A percentile compares a stretch with the other conserved stretches of the same genome.
phyloP scores from a whole-genome alignment of 2,113 vertebrate species.

The Callospermophilus lateralis region DNA sequence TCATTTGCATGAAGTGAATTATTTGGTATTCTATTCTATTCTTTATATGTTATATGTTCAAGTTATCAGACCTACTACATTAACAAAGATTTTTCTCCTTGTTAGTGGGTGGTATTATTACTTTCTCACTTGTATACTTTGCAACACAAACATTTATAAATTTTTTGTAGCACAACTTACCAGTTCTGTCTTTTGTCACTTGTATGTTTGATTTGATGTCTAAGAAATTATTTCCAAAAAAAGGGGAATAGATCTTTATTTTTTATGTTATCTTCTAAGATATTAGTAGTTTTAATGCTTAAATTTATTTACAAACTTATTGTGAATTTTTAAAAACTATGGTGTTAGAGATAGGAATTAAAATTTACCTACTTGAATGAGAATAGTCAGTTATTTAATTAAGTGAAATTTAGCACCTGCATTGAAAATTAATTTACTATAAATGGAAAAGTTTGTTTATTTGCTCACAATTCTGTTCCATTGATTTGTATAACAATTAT shows the following conservation, averaged over 20 bases:
- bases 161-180: background rate
- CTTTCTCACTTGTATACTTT: background rate
- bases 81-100: background rate
- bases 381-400: background rate
- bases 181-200: background rate
- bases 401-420: background rate
- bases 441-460: background rate
- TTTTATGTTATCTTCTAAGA: background rate
- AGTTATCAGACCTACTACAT: background rate
- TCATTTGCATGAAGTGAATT: background rate
- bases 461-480: background rate
- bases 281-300: background rate
- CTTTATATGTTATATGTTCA: background rate
- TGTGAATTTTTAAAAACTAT: background rate
- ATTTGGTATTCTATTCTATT: background rate
- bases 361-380: background rate
- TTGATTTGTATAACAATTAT: too few relatives aligned
- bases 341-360: background rate
- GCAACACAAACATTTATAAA: background rate
- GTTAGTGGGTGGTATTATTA: background rate
- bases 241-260: background rate
- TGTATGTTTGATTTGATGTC: background rate
- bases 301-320: background rate
- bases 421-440: background rate
- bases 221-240: background rate